These are phyloP conservation scores for Terebella lapidaria DNA, from an alignment of 2,888 invertebrate species.

Conservation along the genomic window DNA sequence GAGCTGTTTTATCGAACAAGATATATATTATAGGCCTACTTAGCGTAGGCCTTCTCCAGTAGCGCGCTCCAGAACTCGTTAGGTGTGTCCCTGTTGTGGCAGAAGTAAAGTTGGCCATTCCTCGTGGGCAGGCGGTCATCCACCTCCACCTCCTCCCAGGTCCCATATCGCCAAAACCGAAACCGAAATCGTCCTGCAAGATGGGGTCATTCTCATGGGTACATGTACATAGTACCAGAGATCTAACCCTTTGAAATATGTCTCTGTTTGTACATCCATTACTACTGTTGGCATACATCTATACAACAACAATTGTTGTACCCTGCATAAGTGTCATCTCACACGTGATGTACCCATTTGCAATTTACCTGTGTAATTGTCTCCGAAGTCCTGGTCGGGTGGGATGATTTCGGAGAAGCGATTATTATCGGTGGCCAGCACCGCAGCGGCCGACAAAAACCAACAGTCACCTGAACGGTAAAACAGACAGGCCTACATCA, in stretches of 20 bases:
- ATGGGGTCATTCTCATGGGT: too few relatives aligned
- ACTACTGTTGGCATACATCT: too few relatives aligned
- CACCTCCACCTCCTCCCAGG: conserved; percentile 70
- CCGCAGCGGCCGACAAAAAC: conserved; percentile 90
- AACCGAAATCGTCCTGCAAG: conserved; percentile 77
- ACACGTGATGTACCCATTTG: too few relatives aligned
- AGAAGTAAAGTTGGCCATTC: conserved; percentile 63
- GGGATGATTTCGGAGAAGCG: conserved; percentile 93
- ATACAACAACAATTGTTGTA: too few relatives aligned
- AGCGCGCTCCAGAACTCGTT: conserved; percentile 72
- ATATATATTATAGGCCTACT: too few relatives aligned
- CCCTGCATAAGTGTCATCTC: too few relatives aligned
- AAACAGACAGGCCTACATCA: not conserved
- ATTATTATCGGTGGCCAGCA: conserved; percentile 71
- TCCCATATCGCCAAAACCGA: conserved; percentile 78
- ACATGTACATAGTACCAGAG: too few relatives aligned
- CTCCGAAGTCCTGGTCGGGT: conserved; percentile 81
- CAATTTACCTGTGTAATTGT: conserved; percentile 7
- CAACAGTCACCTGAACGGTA: conserved; percentile 77
- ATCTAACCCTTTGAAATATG: too few relatives aligned
- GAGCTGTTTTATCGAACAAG: too few relatives aligned
- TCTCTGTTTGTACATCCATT: too few relatives aligned
- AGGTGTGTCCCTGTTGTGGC: conserved; percentile 58
- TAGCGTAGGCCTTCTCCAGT: conserved; percentile 58
- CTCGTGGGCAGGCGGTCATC: conserved; percentile 73